Evolutionary conservation across 2,797 vertebrate species (phyloP), one percentile per base, ranked within the genome.

Genomic region (Periparus ater): DNA sequence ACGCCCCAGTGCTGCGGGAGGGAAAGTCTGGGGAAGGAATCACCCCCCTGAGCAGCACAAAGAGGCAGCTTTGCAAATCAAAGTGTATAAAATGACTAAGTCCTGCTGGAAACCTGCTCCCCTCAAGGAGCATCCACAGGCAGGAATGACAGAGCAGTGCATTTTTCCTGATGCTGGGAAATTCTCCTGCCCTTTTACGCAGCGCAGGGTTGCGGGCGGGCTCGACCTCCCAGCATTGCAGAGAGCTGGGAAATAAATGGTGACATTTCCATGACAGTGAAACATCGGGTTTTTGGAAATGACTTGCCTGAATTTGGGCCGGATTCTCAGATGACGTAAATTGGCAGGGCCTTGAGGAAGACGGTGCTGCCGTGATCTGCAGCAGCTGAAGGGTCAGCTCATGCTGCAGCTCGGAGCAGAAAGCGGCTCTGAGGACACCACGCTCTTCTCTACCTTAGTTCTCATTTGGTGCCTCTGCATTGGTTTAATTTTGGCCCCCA

Each of bases 201-300:
- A 6, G 9, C 12, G 30, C 9, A 0, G 78, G 58, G 40, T 79
- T 60, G 42, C 21, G 14, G 71, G 48, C 34, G 4, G 48, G 78
- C 70, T 61, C 58, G 17, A 42, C 75, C 92, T 76, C 71, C 42
- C 32, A 17, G 65, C 83, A 17, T 6, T 17, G 4, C 16, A 0
- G 73, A 62, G 9, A 80, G 81, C 89, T 58, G 81, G 58, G 84
- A 75, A 91, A 74, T 51, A 77, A 92, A 72, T 3, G 50, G 50
- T 91, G 95, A 92, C 72, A 54, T 97, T 96, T 94, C 30, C 93
- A 72, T 68, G 75, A 92, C 92, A 77, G 87, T 47, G 53, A 88
- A 89, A 71, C 15, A 0, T 17, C 4, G 32, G 17, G 17, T 67
- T 85, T 95, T 96, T 91, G 95, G 95, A 92, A 91, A 70, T 61